These are phyloP conservation scores for Leptopilina drosophilae DNA, from an alignment of 2,888 invertebrate genomes.

Conservation along the genomic window DNA sequence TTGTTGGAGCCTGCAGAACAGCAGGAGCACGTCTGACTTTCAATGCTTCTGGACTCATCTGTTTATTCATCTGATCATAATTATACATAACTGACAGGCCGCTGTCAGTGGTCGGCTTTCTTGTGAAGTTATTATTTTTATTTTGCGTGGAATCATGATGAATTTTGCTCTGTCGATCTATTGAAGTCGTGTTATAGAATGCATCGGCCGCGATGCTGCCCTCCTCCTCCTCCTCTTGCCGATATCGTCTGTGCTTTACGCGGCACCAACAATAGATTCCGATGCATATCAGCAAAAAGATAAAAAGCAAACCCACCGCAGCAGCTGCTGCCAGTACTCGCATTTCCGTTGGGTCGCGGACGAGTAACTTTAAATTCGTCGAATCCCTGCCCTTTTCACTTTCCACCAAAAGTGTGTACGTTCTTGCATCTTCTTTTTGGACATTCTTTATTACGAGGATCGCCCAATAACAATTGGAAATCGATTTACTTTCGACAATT, in stretches of 20 bases:
- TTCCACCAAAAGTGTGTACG: conserved; percentile 91
- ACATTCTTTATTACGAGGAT: conserved; percentile 87
- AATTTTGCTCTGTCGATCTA: conserved; percentile 50
- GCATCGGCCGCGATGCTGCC: conserved; percentile 75
- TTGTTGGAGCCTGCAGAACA: conserved; percentile 93
- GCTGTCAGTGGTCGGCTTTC: conserved; percentile 64
- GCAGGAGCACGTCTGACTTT: conserved; percentile 94
- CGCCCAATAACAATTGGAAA: conserved; percentile 87
- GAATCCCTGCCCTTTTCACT: conserved; percentile 90
- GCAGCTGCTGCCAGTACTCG: conserved; percentile 71
- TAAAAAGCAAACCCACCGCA: conserved; percentile 68
- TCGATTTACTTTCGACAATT: conserved; percentile 70
- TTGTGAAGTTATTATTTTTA: conserved; percentile 56
- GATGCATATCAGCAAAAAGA: conserved; percentile 68
- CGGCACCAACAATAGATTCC: conserved; percentile 67
- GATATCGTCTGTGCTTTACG: conserved; percentile 67
- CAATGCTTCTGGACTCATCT: conserved; percentile 85
- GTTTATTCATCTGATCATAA: conserved; percentile 72
- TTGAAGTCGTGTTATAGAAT: conserved; percentile 62
- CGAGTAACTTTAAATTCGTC: conserved; percentile 69
- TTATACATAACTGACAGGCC: conserved; percentile 72
- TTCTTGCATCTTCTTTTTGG: conserved; percentile 88
- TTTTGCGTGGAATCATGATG: conserved; percentile 47
- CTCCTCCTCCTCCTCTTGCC: conserved; percentile 66
- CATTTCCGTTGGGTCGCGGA: conserved; percentile 72